phyloP scores from a whole-genome alignment of 2,113 vertebrate species.

The Mastomys natalensis region DNA sequence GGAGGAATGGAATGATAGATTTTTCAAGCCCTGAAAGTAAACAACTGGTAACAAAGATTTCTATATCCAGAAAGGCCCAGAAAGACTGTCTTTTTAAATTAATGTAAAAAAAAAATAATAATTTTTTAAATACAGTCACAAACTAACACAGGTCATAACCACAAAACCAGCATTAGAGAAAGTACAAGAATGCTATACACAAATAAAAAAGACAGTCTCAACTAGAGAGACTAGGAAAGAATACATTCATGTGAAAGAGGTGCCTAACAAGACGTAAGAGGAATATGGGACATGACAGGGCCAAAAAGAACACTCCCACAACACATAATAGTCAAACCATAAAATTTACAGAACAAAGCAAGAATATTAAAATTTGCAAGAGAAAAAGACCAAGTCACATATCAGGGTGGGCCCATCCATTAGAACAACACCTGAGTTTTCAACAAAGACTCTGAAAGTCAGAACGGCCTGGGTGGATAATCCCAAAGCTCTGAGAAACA shows the following conservation, averaged over 20 bases:
- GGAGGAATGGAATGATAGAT: not conserved
- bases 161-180: not conserved
- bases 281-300: not conserved
- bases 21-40: not conserved
- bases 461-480: not conserved
- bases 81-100: not conserved
- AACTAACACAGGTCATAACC: not conserved
- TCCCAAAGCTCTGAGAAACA: not conserved
- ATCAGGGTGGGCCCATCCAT: not conserved
- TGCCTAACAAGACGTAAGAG: not conserved
- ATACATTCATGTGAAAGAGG: not conserved
- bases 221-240: not conserved
- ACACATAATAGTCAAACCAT: not conserved
- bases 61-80: not conserved
- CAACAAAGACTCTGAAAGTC: not conserved
- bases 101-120: too few relatives aligned
- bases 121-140: not conserved
- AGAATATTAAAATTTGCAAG: not conserved
- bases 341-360: not conserved
- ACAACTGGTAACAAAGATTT: not conserved
- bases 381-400: not conserved
- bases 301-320: not conserved
- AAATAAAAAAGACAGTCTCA: not conserved
- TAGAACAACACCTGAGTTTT: not conserved
- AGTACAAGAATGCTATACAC: not conserved